phyloP scores from a whole-genome alignment of 2,113 vertebrate species.

The Trochalopteron elliotii region DNA sequence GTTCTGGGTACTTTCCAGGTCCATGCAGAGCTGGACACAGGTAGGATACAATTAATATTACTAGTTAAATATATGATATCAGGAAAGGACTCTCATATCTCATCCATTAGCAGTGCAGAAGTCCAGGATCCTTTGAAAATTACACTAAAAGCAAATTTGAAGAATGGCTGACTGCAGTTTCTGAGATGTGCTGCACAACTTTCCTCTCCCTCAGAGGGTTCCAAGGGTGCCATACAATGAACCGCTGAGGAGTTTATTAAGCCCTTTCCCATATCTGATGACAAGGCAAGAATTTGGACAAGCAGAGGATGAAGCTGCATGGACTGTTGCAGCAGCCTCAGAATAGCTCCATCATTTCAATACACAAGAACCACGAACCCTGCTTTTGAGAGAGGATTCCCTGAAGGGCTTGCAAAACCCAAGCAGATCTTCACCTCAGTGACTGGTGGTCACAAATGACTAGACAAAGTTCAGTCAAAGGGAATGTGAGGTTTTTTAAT shows the following conservation, averaged over 20 bases:
- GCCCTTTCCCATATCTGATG: not conserved
- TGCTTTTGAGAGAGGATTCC: not conserved
- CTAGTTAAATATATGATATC: not conserved
- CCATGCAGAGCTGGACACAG: not conserved
- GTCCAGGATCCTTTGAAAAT: not conserved
- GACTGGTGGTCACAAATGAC: not conserved
- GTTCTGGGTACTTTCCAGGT: not conserved
- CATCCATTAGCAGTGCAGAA: not conserved
- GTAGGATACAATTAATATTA: not conserved
- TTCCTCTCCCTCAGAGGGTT: not conserved
- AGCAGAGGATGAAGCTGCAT: not conserved
- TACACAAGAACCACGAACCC: rapidly evolving
- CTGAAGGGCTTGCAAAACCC: not conserved
- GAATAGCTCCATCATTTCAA: not conserved
- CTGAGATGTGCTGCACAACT: not conserved
- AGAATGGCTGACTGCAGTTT: not conserved
- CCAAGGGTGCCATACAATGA: not conserved
- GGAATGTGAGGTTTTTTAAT: not conserved
- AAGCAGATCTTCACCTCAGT: not conserved
- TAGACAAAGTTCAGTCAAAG: not conserved
- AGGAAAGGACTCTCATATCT: not conserved
- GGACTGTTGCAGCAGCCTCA: not conserved
- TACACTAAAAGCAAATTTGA: not conserved
- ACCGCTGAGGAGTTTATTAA: not conserved
- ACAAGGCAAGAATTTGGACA: not conserved